These are phyloP conservation scores for Watsonalla binaria DNA, from an alignment of 2,888 invertebrate genomes.

Conservation along the genomic window DNA sequence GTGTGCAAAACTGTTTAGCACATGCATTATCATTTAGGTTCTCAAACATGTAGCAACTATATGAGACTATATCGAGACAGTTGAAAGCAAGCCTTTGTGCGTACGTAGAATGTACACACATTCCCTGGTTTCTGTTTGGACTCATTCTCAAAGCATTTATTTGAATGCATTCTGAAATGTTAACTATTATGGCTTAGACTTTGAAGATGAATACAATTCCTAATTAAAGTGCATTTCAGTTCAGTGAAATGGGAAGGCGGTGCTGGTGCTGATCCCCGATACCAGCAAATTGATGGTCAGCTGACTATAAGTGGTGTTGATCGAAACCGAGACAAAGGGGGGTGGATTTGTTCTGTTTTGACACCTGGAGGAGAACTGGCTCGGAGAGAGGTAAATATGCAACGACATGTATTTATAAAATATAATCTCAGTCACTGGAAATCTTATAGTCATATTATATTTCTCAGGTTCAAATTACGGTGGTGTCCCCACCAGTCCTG, in stretches of 20 bases:
- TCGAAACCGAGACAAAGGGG: conserved; percentile 84
- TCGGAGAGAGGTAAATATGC: conserved; percentile 80
- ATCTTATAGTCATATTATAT: neutral
- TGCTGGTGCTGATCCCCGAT: conserved; percentile 68
- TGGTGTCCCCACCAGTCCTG: conserved; percentile 86
- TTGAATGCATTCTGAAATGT: too few relatives aligned
- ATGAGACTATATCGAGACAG: too few relatives aligned
- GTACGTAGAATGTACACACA: too few relatives aligned
- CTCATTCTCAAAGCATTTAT: too few relatives aligned
- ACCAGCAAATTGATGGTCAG: conserved; percentile 76
- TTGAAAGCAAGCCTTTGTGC: too few relatives aligned
- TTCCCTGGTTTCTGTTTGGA: too few relatives aligned
- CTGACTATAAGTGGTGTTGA: conserved; percentile 81
- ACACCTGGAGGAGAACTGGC: conserved; percentile 87
- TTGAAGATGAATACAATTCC: too few relatives aligned
- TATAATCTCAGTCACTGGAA: neutral
- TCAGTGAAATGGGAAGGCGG: conserved; percentile 84
- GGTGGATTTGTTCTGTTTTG: conserved; percentile 87
- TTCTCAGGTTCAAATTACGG: conserved; percentile 61
- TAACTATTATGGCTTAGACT: too few relatives aligned
- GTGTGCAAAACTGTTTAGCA: too few relatives aligned
- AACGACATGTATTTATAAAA: neutral
- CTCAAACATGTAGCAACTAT: too few relatives aligned
- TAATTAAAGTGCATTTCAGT: conserved; percentile 30
- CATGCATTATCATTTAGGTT: too few relatives aligned